Percentiles rank a stretch among this genome's conserved stretches.
These are phyloP conservation scores for Phanerotoma sp. DNA, from an alignment of 2,888 invertebrate species.

Conservation along the genomic window DNA sequence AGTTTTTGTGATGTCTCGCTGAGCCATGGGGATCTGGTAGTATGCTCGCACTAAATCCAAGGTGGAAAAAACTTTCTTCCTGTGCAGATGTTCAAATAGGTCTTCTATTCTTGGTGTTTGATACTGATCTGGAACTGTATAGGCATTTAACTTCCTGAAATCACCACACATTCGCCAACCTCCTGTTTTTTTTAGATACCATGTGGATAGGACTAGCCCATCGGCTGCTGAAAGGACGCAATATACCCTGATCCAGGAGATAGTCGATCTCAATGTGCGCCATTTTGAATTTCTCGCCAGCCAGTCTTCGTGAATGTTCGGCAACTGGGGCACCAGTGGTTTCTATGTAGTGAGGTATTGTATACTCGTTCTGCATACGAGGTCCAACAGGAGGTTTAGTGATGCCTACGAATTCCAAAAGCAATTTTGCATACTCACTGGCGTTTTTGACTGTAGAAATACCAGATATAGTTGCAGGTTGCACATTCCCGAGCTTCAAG, in stretches of 20 bases:
- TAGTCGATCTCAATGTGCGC: slow-evolving; percentile 43
- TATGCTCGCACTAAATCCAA: slow-evolving; percentile 20
- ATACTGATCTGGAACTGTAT: neutral
- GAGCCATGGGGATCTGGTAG: slow-evolving; percentile 18
- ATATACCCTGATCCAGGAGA: slow-evolving; percentile 49
- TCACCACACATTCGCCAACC: slow-evolving; percentile 17
- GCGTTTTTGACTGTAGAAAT: slow-evolving; percentile 13
- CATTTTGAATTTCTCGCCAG: slow-evolving; percentile 41
- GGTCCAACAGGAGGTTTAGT: slow-evolving; percentile 6
- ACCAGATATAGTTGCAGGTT: neutral
- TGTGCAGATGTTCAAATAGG: neutral
- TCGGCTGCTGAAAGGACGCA: slow-evolving; percentile 49
- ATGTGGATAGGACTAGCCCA: slow-evolving; percentile 47
- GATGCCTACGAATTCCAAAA: slow-evolving; percentile 8
- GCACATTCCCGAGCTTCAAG: neutral
- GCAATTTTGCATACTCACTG: neutral
- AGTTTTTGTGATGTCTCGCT: slow-evolving; percentile 21
- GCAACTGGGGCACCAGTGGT: no score
- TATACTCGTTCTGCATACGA: slow-evolving; percentile 11
- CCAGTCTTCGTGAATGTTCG: slow-evolving; percentile 44
- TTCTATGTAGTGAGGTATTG: no score
- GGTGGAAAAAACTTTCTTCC: slow-evolving; percentile 18
- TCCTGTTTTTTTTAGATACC: neutral
- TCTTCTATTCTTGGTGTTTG: neutral
- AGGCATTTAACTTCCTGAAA: slow-evolving; percentile 20